Evolutionary conservation across 2,113 vertebrate species (phyloP), one percentile per base, ranked within the genome.

Genomic region (Eurystomus gularis): DNA sequence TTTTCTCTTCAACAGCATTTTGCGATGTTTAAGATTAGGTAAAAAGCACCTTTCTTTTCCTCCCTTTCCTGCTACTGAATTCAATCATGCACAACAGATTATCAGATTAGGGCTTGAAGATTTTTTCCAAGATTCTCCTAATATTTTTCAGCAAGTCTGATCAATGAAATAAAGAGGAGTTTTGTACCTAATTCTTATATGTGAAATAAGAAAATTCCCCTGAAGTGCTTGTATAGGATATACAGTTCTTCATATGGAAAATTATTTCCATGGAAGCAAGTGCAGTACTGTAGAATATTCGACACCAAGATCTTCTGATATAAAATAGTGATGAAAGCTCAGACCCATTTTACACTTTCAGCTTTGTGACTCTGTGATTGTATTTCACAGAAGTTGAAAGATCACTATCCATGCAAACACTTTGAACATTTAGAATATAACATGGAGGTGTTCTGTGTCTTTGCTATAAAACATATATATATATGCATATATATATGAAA

Each of bases 311-410:
- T 75, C 35, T 42, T 92, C 82, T 66, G 52, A 68, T 13, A 91
- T 70, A 94, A 93, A 83, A 93, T 44, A 54, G 72, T 82, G 71
- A 90, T 82, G 83, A 95, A 96, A 93, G 62, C 82, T 92, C 87
- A 93, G 87, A 94, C 66, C 51, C 51, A 85, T 86, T 82, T 87
- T 91, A 85, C 15, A 10, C 71, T 88, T 94, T 93, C 51, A 92
- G 82, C 81, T 90, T 89, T 82, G 70, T 87, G 89, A 70, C 84
- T 97, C 77, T 76, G 25, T 71, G 70, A 88, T 93, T 96, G 31
- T 68, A 89, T 92, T 54, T 97, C 95, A 96, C 71, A 81, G 85
- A 96, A 96, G 85, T 78, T 90, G 88, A 92, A 96, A 97, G 93
- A 88, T 96, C 88, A 68, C 46, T 55, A 72, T 66, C 75, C 26